Evolutionary conservation across 1,140 invertebrate genomes (phyloP), one percentile per base, ranked within the genome.

Genomic region (Choristoneura fumiferana): DNA sequence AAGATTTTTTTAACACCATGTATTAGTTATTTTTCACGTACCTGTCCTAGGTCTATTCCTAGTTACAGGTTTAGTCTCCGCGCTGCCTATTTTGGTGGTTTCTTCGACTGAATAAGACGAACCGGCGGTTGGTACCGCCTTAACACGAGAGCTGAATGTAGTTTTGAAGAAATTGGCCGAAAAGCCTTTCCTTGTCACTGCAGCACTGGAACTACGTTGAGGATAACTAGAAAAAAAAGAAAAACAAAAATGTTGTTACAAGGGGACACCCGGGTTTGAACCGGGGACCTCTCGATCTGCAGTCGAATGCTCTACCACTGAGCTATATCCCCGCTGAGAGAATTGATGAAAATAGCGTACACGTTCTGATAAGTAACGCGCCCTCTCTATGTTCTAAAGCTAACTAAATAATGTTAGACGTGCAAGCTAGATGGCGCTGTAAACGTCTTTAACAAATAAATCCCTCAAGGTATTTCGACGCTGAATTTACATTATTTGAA

Each of bases 221-320:
- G 74, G 68, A 62, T 79, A 69, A 56, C 82, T 87, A 68, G 5
- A 79, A 72, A 78, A 66, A 67, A 67, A 54, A 36, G 54, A 58
- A 65, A 38, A 22, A 52, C 18, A 58, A 59, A 49, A 64, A 35
- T 1, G 13, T 54, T 39, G 35, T 36, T 58, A 37, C 62, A 14
- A 96, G 94, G 94, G 94, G 94, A 93, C 94, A 95, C 93, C 94
- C 94, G 94, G 95, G 94, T 94, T 96, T 95, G 95, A 96, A 95
- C 95, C 94, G 92, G 94, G 93, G 94, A 95, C 94, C 94, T 95
- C 94, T 95, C 94, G 94, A 95, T 95, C 94, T 95, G 94, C 94
- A 96, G 95, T 95, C 85, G 84, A 87, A 89, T 89, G 87, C 87
- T 89, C 87, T 89, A 89, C 85, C 87, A 89, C 86, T 89, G 87